Evolutionary conservation across 2,888 invertebrate genomes (phyloP).

Genomic region (Schrankia costaestrigalis): DNA sequence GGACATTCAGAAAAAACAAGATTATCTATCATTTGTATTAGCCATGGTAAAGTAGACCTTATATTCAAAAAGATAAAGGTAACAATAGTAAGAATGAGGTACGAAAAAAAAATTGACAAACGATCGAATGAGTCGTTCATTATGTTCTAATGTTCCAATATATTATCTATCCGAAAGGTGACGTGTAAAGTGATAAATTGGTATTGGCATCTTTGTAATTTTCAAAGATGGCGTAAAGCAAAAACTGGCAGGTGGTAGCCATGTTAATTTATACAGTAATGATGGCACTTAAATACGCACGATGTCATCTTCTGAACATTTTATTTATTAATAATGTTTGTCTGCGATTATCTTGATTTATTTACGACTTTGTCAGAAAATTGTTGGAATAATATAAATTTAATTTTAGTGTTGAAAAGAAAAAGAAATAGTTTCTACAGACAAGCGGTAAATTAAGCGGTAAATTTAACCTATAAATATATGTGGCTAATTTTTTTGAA

Average conservation of each 20-base stretch:
- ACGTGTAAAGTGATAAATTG: constrained; percentile 66
- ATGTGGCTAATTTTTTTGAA: no score
- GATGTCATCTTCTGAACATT: constrained; percentile 28
- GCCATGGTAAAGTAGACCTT: neutral
- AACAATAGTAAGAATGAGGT: constrained; percentile 1
- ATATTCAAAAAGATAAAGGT: neutral
- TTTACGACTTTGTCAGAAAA: no score
- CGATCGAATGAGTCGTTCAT: constrained; percentile 66
- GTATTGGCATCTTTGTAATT: constrained; percentile 49
- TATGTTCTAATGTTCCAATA: constrained; percentile 75
- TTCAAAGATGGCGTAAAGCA: constrained; percentile 36
- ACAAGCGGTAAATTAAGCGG: no score
- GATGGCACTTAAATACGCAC: constrained; percentile 25
- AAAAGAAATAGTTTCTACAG: no score
- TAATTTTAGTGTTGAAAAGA: no score
- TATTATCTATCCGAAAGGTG: constrained; percentile 68
- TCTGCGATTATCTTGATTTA: neutral
- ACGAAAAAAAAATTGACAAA: constrained; percentile 64
- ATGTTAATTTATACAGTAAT: constrained; percentile 45
- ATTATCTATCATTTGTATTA: no score
- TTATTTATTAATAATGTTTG: constrained; percentile 30
- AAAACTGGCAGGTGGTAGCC: constrained; percentile 58
- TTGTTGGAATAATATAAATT: no score
- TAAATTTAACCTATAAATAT: no score
- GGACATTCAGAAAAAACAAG: neutral